Evolutionary conservation across 2,113 vertebrate genomes (phyloP).

Genomic region (Bostrychus sinensis): DNA sequence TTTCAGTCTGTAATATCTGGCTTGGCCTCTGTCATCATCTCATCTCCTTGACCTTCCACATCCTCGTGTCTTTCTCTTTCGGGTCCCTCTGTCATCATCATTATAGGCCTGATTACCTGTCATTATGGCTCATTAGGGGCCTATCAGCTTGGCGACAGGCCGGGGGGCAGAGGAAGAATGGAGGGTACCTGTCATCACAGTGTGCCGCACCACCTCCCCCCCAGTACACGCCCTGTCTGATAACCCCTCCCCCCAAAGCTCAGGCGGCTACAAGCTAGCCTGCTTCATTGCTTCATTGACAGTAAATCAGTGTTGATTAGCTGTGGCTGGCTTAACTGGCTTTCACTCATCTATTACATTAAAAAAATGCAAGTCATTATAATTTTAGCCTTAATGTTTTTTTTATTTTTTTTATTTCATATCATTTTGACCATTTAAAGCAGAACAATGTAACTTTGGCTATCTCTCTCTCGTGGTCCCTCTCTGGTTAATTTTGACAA

Average conservation of each 20-base stretch:
- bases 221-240: slow-evolving; percentile 1
- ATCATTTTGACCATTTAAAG: too few relatives aligned
- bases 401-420: too few relatives aligned
- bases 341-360: too few relatives aligned
- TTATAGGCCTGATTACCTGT: slow-evolving; percentile 77
- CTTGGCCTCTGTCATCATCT: slow-evolving; percentile 55
- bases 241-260: background rate
- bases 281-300: background rate
- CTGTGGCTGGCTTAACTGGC: background rate
- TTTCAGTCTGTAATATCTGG: slow-evolving; percentile 38
- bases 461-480: too few relatives aligned
- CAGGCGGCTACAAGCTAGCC: background rate
- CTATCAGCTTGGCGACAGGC: slow-evolving; percentile 75
- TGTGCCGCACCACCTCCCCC: slow-evolving; percentile 1
- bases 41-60: slow-evolving; percentile 43
- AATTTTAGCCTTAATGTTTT: too few relatives aligned
- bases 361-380: too few relatives aligned
- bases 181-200: slow-evolving; percentile 64
- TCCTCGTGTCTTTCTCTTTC: slow-evolving; percentile 9
- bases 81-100: slow-evolving; percentile 71
- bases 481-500: too few relatives aligned
- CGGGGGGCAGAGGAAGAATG: slow-evolving; percentile 24
- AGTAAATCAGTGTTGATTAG: background rate
- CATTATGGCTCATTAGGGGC: slow-evolving; percentile 78
- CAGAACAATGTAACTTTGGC: too few relatives aligned